Evolutionary conservation across 2,888 invertebrate species (phyloP), one percentile per base, ranked within the genome.

Genomic region (Tipula helvola): DNA sequence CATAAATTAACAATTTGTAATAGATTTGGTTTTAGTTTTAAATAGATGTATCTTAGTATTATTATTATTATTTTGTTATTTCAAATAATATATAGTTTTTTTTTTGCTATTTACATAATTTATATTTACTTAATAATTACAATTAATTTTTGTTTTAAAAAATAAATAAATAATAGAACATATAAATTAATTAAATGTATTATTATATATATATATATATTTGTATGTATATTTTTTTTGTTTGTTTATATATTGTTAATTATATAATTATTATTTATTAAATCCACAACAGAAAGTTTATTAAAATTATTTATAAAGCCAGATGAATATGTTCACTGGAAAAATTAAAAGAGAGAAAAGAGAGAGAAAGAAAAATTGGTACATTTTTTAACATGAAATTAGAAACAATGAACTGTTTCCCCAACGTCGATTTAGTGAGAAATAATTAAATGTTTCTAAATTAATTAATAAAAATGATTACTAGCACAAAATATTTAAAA

Each of bases 211-310:
- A 71, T 71, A 28, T 71, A 28, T 71, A 28, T 28, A 71, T 71
- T 10, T 71, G 28, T 71, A 28, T 3, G n/a, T n/a, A n/a, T n/a
- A n/a, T 28, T 71, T 71, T 18, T 71, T 71, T 57, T 57, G 16
- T 57, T 57, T 16, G 28, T 71, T 71, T 71, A 71, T 71, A 71
- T 71, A 71, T 28, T 71, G 71, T 71, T 71, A 10, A 71, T 71
- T 71, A 71, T 71, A 71, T 71, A 71, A 71, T 71, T 71, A 71
- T 71, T 71, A 71, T 71, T 71, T 71, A 71, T 71, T 71, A 71
- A 71, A 71, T 71, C 71, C 71, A 71, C 71, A 71, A 71, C 71
- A 71, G 71, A 71, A 28, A 71, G 28, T 71, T 71, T 71, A 71
- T 71, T 28, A 71, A 71, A 71, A 71, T 71, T 71, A 71, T 71